These are phyloP conservation scores for Ictalurus furcatus DNA, from an alignment of 2,113 vertebrate genomes.

Conservation along the genomic window DNA sequence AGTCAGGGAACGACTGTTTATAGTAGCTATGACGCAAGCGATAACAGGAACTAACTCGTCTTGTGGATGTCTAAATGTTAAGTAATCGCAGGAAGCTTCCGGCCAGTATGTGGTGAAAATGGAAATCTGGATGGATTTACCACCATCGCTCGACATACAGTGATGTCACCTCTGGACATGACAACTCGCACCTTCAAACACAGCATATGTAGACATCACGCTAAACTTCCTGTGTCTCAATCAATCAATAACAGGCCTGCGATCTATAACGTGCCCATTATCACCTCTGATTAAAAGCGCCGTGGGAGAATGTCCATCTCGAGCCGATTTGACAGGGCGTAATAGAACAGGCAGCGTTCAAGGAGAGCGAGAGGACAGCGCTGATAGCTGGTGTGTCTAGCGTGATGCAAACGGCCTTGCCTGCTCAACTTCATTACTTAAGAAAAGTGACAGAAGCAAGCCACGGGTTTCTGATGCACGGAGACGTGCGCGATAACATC, in stretches of 20 bases:
- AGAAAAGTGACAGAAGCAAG: slow-evolving; percentile 34
- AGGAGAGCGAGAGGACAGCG: slow-evolving; percentile 27
- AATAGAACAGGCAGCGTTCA: slow-evolving; percentile 14
- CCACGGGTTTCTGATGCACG: neutral
- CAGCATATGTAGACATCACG: slow-evolving; percentile 27
- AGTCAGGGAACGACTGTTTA: neutral
- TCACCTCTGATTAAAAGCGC: slow-evolving; percentile 41
- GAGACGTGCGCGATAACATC: slow-evolving; percentile 12
- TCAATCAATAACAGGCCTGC: slow-evolving; percentile 18
- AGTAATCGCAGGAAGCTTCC: neutral
- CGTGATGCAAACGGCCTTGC: slow-evolving; percentile 13
- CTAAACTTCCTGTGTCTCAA: slow-evolving; percentile 7
- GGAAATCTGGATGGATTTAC: neutral
- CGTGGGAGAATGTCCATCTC: slow-evolving; percentile 25
- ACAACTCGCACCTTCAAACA: neutral
- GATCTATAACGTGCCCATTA: slow-evolving; percentile 29
- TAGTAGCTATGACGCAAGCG: neutral
- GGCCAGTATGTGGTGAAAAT: neutral
- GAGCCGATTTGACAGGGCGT: slow-evolving; percentile 26
- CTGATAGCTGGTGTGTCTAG: slow-evolving; percentile 21
- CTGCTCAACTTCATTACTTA: slow-evolving; percentile 24
- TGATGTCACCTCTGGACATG: neutral
- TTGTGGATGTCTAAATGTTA: neutral
- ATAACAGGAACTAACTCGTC: neutral
- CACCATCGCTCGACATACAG: neutral